phyloP scores from a whole-genome alignment of 2,888 invertebrate species.

The Hypena proboscidalis region DNA sequence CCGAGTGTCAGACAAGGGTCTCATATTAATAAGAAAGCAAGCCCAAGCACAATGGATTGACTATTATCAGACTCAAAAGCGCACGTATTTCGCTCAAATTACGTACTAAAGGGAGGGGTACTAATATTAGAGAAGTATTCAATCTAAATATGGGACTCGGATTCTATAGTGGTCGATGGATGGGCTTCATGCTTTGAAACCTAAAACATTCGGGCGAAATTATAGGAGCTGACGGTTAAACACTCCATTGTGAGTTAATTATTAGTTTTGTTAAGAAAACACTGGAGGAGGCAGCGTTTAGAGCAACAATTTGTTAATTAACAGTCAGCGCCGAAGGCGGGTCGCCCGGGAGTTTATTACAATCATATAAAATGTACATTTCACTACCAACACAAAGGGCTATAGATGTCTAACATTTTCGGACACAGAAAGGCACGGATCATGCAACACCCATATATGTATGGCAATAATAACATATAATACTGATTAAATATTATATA shows the following conservation, averaged over 20 bases:
- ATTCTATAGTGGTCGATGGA: constrained; percentile 62
- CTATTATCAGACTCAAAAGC: constrained; percentile 70
- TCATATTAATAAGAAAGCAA: constrained; percentile 76
- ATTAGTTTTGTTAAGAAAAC: constrained; percentile 31
- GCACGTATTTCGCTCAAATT: constrained; percentile 65
- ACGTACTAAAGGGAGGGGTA: constrained; percentile 67
- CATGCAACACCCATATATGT: constrained; percentile 83
- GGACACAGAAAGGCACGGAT: constrained; percentile 83
- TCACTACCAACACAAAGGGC: constrained; percentile 83
- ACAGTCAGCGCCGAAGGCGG: constrained; percentile 76
- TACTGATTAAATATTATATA: constrained; percentile 55
- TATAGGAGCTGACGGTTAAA: constrained; percentile 78
- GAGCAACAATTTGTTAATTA: constrained; percentile 55
- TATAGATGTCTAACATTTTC: constrained; percentile 80
- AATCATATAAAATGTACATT: constrained; percentile 74
- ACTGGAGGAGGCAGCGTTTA: constrained; percentile 28
- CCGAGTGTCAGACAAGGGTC: constrained; percentile 61
- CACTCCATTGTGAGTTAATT: constrained; percentile 31
- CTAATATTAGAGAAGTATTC: constrained; percentile 68
- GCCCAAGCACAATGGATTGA: constrained; percentile 80
- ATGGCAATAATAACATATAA: constrained; percentile 69
- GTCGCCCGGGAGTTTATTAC: constrained; percentile 58
- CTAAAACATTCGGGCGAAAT: constrained; percentile 64
- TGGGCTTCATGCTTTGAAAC: constrained; percentile 79
- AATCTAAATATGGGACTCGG: constrained; percentile 63